Evolutionary conservation across 2,113 vertebrate genomes (phyloP), one percentile per base, ranked within the genome.

Genomic region (Caloenas nicobarica): DNA sequence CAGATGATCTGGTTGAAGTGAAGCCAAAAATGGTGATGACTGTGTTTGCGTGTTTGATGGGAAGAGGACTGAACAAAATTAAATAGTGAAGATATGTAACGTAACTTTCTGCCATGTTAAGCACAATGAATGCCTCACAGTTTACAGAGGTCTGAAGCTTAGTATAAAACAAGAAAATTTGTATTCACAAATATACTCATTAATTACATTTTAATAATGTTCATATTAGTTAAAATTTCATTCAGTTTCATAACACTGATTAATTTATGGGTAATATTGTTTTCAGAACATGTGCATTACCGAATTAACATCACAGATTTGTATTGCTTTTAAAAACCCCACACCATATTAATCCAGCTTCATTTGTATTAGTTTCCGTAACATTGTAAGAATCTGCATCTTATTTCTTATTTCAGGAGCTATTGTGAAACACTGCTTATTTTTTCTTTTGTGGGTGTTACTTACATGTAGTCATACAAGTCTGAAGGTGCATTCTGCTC

Each of bases 1-100:
- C 99, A 79, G 98, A 98, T 69, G 98, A 98, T 91, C 97, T 99
- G 46, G 98, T 99, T 93, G 98, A 99, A 95, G 99, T 99, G 94
- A 99, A 99, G 83, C 99, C 99, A 85, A 99, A 99, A 98, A 99
- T 99, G 99, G 99, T 99, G 97, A 98, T 99, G 98, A 99, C 99
- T 2, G 97, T 99, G 93, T 99, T 99, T 71, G 99, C 99, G 33
- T 99, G 99, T 95, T 98, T 99, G 95, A 99, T 99, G 99, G 99
- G 98, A 80, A 98, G 98, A 91, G 98, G 98, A 94, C 90, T 99
- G 92, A 99, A 99, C 97, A 99, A 98, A 97, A 96, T 96, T 92
- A 98, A 98, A 97, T 98, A 97, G 97, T 91, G 61, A 92, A 93
- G 65, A 90, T 8, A 40, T 33, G 48, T 57, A 61, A 50, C 84